Evolutionary conservation across 2,113 vertebrate species (phyloP).

Genomic region (Microcebus ravelobensis): DNA sequence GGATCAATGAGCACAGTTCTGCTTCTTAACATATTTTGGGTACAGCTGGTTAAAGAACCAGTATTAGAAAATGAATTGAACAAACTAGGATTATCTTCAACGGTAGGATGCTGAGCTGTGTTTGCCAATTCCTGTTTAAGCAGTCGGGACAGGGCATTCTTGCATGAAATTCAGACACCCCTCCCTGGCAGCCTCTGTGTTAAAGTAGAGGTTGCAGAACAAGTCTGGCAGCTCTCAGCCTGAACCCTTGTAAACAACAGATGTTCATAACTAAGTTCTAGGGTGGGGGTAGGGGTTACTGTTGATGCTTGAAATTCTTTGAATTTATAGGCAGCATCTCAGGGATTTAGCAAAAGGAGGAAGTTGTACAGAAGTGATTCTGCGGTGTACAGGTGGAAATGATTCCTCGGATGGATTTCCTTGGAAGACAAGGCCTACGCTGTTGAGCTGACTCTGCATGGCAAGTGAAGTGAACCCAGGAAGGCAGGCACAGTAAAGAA

Average conservation of each 20-base stretch:
- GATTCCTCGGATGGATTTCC: background rate
- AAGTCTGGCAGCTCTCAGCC: slow-evolving; percentile 85
- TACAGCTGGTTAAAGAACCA: slow-evolving; percentile 57
- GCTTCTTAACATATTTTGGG: slow-evolving; percentile 51
- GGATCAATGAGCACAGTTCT: slow-evolving; percentile 13
- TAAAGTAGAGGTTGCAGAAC: slow-evolving; percentile 81
- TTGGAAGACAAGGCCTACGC: background rate
- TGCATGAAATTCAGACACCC: slow-evolving; percentile 83
- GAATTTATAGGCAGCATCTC: slow-evolving; percentile 66
- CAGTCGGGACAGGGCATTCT: slow-evolving; percentile 80
- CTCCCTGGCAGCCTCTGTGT: slow-evolving; percentile 81
- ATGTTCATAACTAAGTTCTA: slow-evolving; percentile 86
- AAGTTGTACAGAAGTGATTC: slow-evolving; percentile 3
- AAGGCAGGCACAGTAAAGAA: slow-evolving; percentile 21
- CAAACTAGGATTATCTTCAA: slow-evolving; percentile 66
- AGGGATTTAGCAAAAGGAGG: slow-evolving; percentile 59
- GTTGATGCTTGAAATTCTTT: slow-evolving; percentile 81
- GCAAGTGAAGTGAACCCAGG: background rate
- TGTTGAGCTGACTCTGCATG: background rate
- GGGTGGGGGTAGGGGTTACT: slow-evolving; percentile 75
- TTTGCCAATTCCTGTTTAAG: slow-evolving; percentile 80
- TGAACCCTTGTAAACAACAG: slow-evolving; percentile 88
- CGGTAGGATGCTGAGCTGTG: slow-evolving; percentile 68
- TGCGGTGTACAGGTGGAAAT: slow-evolving; percentile 44
- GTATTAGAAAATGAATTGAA: slow-evolving; percentile 69